Evolutionary conservation across 2,113 vertebrate genomes (phyloP).

Genomic region (Hipposideros armiger): DNA sequence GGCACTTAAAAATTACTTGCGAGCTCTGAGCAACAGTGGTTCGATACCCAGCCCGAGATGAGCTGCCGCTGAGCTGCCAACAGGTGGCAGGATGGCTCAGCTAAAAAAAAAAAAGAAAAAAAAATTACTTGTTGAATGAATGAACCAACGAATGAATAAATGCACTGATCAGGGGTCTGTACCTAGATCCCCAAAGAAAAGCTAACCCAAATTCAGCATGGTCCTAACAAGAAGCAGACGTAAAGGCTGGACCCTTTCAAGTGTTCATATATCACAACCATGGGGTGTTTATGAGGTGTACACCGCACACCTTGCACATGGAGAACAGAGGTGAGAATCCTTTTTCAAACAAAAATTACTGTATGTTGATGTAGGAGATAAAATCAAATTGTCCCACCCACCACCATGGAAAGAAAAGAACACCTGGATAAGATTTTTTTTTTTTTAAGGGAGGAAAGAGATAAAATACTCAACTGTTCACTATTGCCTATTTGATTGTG

Average conservation of each 20-base stretch:
- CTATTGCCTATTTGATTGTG: not conserved
- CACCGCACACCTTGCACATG: not conserved
- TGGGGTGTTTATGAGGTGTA: not conserved
- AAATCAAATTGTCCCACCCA: not conserved
- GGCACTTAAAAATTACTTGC: not conserved
- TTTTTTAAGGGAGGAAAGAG: conserved; percentile 27
- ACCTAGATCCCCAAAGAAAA: not conserved
- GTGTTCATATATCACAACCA: not conserved
- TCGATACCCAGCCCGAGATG: too few relatives aligned
- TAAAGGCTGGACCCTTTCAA: not conserved
- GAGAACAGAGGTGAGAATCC: not conserved
- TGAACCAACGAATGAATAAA: not conserved
- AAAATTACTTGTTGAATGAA: not conserved
- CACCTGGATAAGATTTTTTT: too few relatives aligned
- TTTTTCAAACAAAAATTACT: not conserved
- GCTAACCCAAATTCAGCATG: not conserved
- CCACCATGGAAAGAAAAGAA: not conserved
- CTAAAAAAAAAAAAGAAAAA: too few relatives aligned
- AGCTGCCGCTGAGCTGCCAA: too few relatives aligned
- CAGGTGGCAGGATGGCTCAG: too few relatives aligned
- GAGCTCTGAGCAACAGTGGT: too few relatives aligned
- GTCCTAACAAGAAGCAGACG: not conserved
- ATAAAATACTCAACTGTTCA: not conserved
- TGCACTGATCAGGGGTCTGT: not conserved
- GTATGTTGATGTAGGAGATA: not conserved